These are phyloP conservation scores for Escarpia spicata DNA, from an alignment of 2,888 invertebrate species.

Conservation along the genomic window DNA sequence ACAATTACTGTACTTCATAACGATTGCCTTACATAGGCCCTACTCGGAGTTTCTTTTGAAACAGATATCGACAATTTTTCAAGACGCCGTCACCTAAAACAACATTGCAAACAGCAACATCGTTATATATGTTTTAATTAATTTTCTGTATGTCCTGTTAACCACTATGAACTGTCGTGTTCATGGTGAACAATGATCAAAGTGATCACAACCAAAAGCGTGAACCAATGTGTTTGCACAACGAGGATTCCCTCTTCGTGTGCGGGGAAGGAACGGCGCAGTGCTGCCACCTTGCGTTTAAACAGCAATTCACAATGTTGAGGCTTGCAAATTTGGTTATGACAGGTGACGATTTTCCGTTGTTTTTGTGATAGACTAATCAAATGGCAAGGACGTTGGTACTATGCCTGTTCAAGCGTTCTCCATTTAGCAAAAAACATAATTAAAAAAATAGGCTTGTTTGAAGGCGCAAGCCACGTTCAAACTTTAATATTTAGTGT, in stretches of 20 bases:
- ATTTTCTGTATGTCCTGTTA: neutral
- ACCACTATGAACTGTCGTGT: neutral
- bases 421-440: neutral
- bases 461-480: neutral
- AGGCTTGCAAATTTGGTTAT: neutral
- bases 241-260: neutral
- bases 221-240: neutral
- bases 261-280: neutral
- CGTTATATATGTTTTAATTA: neutral
- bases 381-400: neutral
- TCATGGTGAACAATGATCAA: neutral
- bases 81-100: neutral
- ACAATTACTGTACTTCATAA: neutral
- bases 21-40: neutral
- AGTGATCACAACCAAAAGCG: neutral
- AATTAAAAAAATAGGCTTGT: neutral
- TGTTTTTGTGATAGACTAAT: neutral
- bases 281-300: constrained; percentile 12
- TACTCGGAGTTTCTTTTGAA: neutral
- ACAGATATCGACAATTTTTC: neutral
- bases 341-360: neutral
- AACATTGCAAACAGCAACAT: neutral
- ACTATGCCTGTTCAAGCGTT: neutral
- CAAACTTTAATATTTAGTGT: too few species aligned
- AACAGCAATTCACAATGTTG: neutral